These are phyloP conservation scores for Puffinus mauretanicus DNA, from an alignment of 2,113 vertebrate species.

Conservation along the genomic window DNA sequence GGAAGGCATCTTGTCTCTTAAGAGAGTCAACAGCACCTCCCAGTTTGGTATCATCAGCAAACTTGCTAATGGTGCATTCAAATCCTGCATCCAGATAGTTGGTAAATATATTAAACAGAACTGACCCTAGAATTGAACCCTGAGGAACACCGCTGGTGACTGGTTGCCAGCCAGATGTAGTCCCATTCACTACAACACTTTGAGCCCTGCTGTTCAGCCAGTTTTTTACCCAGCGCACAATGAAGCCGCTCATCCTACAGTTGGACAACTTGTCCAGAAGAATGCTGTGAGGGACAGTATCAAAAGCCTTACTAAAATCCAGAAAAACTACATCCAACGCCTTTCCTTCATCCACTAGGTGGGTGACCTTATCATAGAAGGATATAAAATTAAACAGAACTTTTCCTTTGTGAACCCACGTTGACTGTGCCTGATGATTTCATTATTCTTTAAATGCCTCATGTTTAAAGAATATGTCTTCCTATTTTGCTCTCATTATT, in stretches of 20 bases:
- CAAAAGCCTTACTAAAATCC: neutral
- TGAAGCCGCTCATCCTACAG: neutral
- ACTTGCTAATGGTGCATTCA: neutral
- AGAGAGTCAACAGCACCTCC: neutral
- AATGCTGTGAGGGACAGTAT: neutral
- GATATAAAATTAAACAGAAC: neutral
- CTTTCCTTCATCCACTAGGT: neutral
- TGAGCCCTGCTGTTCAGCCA: neutral
- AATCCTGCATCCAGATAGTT: neutral
- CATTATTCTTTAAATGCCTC: neutral
- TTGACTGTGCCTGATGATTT: neutral
- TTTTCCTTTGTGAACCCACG: neutral
- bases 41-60: neutral
- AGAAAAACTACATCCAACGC: neutral
- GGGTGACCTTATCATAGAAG: neutral
- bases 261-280: neutral
- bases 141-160: neutral
- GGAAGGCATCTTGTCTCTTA: neutral
- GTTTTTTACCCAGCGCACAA: neutral
- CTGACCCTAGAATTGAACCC: neutral
- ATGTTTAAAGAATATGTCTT: neutral
- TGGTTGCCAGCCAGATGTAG: neutral
- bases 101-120: neutral
- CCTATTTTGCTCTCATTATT: neutral
- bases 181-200: neutral